phyloP scores from a whole-genome alignment of 2,113 vertebrate genomes.

The Hyperoodon ampullatus region DNA sequence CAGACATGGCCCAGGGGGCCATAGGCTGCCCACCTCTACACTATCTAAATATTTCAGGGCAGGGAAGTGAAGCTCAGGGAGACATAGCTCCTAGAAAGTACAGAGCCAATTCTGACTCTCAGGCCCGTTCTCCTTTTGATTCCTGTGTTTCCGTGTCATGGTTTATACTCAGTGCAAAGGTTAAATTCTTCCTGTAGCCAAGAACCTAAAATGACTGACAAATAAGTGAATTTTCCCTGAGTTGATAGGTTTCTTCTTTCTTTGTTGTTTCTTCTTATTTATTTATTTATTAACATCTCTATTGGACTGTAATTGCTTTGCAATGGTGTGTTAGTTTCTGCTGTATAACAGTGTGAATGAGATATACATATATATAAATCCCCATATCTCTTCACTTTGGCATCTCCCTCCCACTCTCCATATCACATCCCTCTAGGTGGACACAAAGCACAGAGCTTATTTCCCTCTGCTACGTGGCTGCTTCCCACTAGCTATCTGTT shows the following conservation, averaged over 20 bases:
- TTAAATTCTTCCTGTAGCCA: background rate
- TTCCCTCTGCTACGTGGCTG: too few species aligned
- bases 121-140: background rate
- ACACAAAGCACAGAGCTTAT: too few species aligned
- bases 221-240: background rate
- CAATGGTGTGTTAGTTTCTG: too few species aligned
- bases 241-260: background rate
- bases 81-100: background rate
- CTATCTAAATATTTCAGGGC: background rate
- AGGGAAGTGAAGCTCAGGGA: background rate
- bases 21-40: background rate
- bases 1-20: background rate
- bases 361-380: too few species aligned
- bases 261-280: too few species aligned
- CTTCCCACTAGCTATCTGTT: too few species aligned
- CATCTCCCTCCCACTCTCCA: too few species aligned
- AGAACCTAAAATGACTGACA: background rate
- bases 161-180: background rate
- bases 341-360: too few species aligned
- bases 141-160: background rate
- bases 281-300: too few species aligned
- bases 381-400: too few species aligned
- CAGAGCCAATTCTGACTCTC: background rate
- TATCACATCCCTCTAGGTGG: too few species aligned
- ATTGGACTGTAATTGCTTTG: too few species aligned